phyloP scores from a whole-genome alignment of 2,797 vertebrate species.

The Margarornis squamiger region DNA sequence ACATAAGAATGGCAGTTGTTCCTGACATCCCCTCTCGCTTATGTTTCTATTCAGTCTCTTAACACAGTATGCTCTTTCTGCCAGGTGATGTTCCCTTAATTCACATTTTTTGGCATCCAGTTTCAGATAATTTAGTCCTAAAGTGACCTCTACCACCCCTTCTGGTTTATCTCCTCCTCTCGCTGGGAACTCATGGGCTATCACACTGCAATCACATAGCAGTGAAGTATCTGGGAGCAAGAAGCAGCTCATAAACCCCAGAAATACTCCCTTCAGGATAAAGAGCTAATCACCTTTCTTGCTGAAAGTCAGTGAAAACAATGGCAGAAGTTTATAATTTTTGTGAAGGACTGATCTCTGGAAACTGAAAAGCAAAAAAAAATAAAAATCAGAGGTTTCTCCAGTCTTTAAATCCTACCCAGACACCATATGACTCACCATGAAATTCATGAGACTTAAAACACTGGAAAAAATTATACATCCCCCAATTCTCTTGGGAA shows the following conservation, averaged over 20 bases:
- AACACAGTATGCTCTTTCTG: neutral
- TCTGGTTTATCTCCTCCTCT: neutral
- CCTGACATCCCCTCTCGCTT: neutral
- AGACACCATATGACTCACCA: neutral
- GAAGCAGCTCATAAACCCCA: neutral
- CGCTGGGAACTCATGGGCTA: neutral
- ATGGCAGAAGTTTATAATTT: neutral
- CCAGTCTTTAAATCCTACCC: neutral
- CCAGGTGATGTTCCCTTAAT: neutral
- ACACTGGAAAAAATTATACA: neutral
- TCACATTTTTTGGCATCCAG: neutral
- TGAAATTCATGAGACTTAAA: neutral
- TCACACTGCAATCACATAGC: neutral
- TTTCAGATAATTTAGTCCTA: neutral
- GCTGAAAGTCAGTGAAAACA: neutral
- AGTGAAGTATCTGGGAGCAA: neutral
- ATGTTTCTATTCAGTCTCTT: neutral
- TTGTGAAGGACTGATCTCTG: neutral
- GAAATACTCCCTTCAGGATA: neutral
- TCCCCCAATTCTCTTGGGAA: neutral
- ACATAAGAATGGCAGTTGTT: rapidly evolving
- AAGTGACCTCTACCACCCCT: neutral
- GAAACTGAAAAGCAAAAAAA: neutral
- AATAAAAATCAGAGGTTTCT: neutral
- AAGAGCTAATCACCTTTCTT: neutral